Base-by-base conservation (phyloP, 2,797 vertebrate species). In the Lates japonicus region DNA sequence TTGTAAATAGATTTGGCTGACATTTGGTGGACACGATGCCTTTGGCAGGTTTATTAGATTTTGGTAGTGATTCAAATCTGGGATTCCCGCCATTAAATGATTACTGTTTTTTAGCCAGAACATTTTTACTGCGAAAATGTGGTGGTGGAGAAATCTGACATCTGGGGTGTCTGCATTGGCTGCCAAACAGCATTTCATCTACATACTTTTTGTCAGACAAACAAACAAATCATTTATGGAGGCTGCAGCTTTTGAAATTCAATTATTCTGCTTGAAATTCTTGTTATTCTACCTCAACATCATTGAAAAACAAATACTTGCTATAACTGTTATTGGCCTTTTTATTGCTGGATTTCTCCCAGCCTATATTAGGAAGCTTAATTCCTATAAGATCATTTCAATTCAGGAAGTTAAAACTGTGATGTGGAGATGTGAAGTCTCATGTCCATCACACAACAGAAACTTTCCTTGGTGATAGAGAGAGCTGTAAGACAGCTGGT, bases 401-500 rank as follows among this genome's bases (percentile, higher is more conserved):
- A 11, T 22, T 4, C 9, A 29, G 22, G 52, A 33, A 5, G 17
- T 7, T 17, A 57, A 31, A 57, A 6, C 29, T 9, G 17, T 9
- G 3, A 1, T 55, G 29, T 29, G 20, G 22, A 54, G 13, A 54
- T 54, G 16, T 11, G 64, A 62, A 33, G 35, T 29, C n/a, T n/a
- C 4, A 17, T 25, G 29, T 58, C 16, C 29, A 9, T 65, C 74
- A 25, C 6, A 66, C 19, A 57, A 29, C 37, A n/a, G 13, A 19
- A 9, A 8, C 17, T 31, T 46, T 20, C 8, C 37, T 14, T 16
- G 4, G 0, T 22, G 19, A 31, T 68, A 0, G 16, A 0, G 16
- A 42, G 65, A 31, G 60, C 20, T 93, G 93, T 84, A 87, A 84
- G 71, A 70, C 86, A 73, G 54, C 25, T 33, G 66, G 20, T 51